These are phyloP conservation scores for Morpho deidamia DNA, from an alignment of 2,888 invertebrate genomes.

Conservation along the genomic window DNA sequence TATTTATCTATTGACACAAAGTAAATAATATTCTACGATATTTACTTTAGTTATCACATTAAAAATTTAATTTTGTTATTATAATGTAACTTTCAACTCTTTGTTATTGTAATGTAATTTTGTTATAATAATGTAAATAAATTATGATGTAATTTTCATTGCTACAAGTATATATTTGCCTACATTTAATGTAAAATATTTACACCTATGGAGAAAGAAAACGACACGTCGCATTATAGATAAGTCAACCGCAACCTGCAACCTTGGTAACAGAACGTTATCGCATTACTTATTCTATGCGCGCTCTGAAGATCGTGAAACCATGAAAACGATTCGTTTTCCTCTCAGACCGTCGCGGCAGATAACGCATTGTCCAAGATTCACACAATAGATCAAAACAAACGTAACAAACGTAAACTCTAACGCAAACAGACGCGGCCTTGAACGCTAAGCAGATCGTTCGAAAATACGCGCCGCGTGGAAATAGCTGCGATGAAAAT, in stretches of 20 bases:
- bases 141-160: too few relatives aligned
- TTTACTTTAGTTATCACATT: too few relatives aligned
- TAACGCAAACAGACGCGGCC: constrained; percentile 70
- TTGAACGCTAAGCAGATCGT: constrained; percentile 72
- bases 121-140: too few relatives aligned
- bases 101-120: too few relatives aligned
- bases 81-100: too few relatives aligned
- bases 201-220: neutral
- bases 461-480: constrained; percentile 69
- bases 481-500: constrained; percentile 72
- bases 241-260: constrained; percentile 37
- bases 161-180: too few relatives aligned
- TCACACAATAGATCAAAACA: constrained; percentile 46
- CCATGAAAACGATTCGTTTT: constrained; percentile 62
- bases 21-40: too few relatives aligned
- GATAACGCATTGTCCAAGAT: constrained; percentile 34
- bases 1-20: neutral
- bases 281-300: constrained; percentile 52
- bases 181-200: neutral
- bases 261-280: constrained; percentile 45
- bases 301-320: constrained; percentile 46
- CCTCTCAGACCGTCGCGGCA: constrained; percentile 40
- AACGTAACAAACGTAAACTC: constrained; percentile 41
- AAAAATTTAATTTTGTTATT: too few relatives aligned
- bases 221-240: constrained; percentile 21